Evolutionary conservation across 2,888 invertebrate species (phyloP), one percentile per base, ranked within the genome.

Genomic region (Meandrusa payeni): DNA sequence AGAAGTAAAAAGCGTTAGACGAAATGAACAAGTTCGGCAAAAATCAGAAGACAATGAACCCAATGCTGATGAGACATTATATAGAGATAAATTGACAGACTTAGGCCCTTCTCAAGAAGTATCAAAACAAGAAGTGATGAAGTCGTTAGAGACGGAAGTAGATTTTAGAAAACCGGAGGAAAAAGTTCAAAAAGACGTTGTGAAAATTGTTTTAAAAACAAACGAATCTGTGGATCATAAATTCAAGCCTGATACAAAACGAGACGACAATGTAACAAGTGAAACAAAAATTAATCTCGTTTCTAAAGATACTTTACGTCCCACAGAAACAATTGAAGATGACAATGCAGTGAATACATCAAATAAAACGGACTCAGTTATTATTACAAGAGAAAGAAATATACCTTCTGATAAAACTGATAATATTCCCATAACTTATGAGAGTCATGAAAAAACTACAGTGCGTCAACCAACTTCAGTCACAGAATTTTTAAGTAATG

Each of bases 401-500:
- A 7, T 26, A 32, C n/a, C n/a, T n/a, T n/a, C n/a, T 26, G 12
- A 13, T n/a, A 5, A 15, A 5, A 22, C 10, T 34, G 6, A 42
- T 24, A 24, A 44, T 19, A 22, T 19, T 17, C 10, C 29, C 20
- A 4, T 23, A 15, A 24, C 9, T 11, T n/a, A 15, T 15, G 27
- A 23, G 6, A 31, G 10, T 13, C 12, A 24, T 54, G 61, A 40
- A 53, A 55, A 40, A 50, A 12, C 3, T 17, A 26, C 19, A 7
- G n/a, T 17, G n/a, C 9, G 15, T 45, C 55, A 60, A 11, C 56
- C 59, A 50, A 67, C 72, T 15, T 46, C 55, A 19, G 46, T 62
- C 42, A 59, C 72, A 53, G 69, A 76, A 51, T 64, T 59, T 31
- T 51, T 36, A 5, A 43, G 52, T 37, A 50, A 37, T 7, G 46